Evolutionary conservation across 2,888 invertebrate species (phyloP).

Genomic region (Mythimna vitellina): DNA sequence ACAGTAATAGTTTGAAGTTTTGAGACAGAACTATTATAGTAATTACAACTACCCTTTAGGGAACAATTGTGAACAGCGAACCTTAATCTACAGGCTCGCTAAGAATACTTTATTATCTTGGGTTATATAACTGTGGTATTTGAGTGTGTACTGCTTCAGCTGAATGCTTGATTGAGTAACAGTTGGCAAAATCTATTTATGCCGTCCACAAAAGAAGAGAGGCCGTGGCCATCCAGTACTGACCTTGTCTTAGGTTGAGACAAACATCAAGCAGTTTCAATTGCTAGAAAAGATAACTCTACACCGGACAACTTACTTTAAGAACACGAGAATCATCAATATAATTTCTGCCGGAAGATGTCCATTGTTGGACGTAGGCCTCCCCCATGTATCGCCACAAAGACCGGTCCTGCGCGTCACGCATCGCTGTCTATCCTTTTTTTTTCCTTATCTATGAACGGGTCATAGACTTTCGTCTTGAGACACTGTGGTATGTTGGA

Average conservation of each 20-base stretch:
- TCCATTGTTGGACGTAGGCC: no score
- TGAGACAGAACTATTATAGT: slow-evolving; percentile 10
- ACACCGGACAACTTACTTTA: neutral
- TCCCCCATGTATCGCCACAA: no score
- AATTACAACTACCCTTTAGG: neutral
- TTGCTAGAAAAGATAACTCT: neutral
- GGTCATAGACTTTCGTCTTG: no score
- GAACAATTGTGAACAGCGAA: neutral
- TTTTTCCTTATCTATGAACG: no score
- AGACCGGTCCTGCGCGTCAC: no score
- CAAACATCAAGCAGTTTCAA: no score
- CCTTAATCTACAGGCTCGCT: neutral
- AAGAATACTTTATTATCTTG: neutral
- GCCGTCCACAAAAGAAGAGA: neutral
- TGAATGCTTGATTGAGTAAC: neutral
- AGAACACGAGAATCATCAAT: neutral
- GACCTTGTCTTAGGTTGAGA: neutral
- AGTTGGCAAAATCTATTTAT: neutral
- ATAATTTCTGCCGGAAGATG: no score
- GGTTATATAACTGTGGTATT: neutral
- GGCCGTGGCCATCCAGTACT: no score
- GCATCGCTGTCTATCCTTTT: no score
- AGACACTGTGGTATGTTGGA: no score
- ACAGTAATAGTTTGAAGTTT: slow-evolving; percentile 13
- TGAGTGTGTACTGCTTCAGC: no score